These are phyloP conservation scores for Ceriagrion tenellum DNA, from an alignment of 2,888 invertebrate species.

Conservation along the genomic window DNA sequence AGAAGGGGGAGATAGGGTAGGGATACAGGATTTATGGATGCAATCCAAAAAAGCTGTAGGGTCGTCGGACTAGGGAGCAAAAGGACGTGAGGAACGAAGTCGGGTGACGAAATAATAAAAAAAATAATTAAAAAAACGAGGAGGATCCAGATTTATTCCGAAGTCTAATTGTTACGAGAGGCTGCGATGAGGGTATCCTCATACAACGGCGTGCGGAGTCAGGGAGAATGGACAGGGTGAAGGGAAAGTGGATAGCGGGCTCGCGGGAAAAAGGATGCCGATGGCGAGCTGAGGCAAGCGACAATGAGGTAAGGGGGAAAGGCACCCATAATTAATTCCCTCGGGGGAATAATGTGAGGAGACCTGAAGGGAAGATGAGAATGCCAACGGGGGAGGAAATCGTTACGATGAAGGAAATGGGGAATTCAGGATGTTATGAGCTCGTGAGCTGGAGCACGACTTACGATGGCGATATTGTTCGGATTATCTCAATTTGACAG, in stretches of 20 bases:
- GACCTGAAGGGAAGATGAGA: background rate
- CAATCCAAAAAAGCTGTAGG: slow-evolving; percentile 9
- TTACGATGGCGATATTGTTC: background rate
- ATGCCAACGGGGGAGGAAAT: background rate
- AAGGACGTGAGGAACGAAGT: background rate
- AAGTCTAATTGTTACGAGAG: slow-evolving; percentile 21
- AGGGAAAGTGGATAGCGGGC: background rate
- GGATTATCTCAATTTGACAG: background rate
- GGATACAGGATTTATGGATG: slow-evolving; percentile 32
- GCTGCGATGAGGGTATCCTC: background rate
- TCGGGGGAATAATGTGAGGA: background rate
- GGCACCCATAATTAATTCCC: slow-evolving; percentile 19
- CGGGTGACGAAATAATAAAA: slow-evolving; percentile 10
- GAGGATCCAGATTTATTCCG: background rate
- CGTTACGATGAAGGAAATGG: background rate
- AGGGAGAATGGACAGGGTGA: background rate
- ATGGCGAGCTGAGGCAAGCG: background rate
- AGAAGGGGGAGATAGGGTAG: background rate
- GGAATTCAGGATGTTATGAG: background rate
- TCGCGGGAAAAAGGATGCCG: background rate
- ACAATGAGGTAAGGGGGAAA: background rate
- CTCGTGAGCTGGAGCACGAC: background rate
- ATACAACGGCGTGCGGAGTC: background rate
- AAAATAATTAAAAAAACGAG: background rate
- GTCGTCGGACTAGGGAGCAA: background rate